These are phyloP conservation scores for Linurgus olivaceus DNA, from an alignment of 2,797 vertebrate genomes.

Conservation along the genomic window DNA sequence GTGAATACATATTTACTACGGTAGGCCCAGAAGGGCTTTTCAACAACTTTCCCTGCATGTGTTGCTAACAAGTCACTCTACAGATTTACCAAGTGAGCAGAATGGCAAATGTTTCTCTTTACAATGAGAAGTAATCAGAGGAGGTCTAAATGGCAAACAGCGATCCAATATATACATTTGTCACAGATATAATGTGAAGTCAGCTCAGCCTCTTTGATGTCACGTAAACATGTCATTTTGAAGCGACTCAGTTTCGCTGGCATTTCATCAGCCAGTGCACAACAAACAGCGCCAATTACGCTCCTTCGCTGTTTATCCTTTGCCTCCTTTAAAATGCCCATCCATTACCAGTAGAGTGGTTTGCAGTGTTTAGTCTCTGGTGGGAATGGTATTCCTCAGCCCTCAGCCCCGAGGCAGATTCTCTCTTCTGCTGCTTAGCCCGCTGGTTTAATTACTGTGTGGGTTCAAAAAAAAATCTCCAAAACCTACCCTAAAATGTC, in stretches of 20 bases:
- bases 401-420: conserved; percentile 43
- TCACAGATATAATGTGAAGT: conserved; percentile 64
- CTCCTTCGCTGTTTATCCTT: conserved; percentile 62
- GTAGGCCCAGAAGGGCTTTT: conserved; percentile 61
- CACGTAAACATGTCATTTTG: conserved; percentile 72
- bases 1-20: conserved; percentile 65
- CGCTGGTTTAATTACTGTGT: conserved; percentile 51
- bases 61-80: conserved; percentile 62
- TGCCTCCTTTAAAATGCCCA: conserved; percentile 60
- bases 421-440: conserved; percentile 53
- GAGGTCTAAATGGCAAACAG: conserved; percentile 48
- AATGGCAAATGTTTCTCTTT: conserved; percentile 63
- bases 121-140: conserved; percentile 59
- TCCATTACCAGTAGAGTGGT: conserved; percentile 60
- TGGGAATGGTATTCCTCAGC: conserved; percentile 51
- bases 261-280: conserved; percentile 60
- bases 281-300: conserved; percentile 58
- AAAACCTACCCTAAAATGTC: not conserved
- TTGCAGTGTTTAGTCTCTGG: conserved; percentile 75
- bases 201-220: conserved; percentile 67
- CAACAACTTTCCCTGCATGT: conserved; percentile 63
- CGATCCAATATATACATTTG: conserved; percentile 57
- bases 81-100: conserved; percentile 57
- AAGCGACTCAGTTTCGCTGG: conserved; percentile 65
- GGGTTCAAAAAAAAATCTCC: not conserved